phyloP scores from a whole-genome alignment of 2,797 vertebrate species.

The Gymnopithys bicolor region DNA sequence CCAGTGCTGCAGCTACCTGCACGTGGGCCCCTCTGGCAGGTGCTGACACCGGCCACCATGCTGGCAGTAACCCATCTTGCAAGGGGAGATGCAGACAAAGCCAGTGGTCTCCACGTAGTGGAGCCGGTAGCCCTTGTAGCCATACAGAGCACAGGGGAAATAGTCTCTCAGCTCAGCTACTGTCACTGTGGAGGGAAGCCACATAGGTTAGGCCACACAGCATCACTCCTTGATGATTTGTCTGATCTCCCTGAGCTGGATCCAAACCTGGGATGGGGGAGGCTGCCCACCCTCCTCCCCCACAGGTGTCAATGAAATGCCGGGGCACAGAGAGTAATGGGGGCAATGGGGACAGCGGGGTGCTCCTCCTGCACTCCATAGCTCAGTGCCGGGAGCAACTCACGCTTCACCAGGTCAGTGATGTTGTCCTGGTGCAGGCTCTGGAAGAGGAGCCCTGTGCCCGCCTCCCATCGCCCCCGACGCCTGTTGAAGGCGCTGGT shows the following conservation, averaged over 20 bases:
- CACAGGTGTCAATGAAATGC: rapidly evolving
- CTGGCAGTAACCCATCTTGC: conserved; percentile 69
- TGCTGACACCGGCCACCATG: conserved; percentile 63
- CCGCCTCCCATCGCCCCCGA: rapidly evolving
- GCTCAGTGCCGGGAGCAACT: neutral
- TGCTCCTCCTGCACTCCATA: rapidly evolving
- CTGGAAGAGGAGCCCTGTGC: neutral
- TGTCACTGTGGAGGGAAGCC: conserved; percentile 28
- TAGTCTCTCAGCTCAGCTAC: conserved; percentile 19
- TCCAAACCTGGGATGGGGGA: rapidly evolving
- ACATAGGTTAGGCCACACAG: rapidly evolving
- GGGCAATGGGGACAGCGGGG: rapidly evolving
- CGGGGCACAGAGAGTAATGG: neutral
- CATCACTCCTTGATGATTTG: neutral
- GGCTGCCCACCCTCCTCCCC: rapidly evolving
- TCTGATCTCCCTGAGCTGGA: neutral
- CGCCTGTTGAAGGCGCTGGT: neutral
- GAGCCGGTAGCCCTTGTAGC: conserved; percentile 66
- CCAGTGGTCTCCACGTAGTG: neutral
- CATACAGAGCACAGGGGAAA: conserved; percentile 38
- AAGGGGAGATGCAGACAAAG: conserved; percentile 71
- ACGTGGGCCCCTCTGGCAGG: conserved; percentile 35
- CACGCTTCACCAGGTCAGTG: neutral
- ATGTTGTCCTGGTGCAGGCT: conserved; percentile 29
- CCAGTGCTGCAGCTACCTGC: conserved; percentile 53